Base-by-base conservation (phyloP, 1,140 invertebrate genomes). In the Trichoplusia ni region DNA sequence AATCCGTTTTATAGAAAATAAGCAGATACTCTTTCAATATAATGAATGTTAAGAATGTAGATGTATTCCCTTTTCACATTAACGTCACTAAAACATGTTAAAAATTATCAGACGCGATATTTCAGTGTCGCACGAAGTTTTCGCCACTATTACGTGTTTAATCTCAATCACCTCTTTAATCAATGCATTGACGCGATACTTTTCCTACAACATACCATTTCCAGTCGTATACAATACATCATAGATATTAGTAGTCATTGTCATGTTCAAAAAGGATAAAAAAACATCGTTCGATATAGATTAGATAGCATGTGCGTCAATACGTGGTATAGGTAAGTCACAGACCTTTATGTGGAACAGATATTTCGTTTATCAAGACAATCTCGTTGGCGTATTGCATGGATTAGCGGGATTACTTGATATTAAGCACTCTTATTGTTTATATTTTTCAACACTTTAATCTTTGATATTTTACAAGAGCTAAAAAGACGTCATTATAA, bases 261-360 rank as follows among this genome's bases (percentile, higher is more conserved):
- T 46, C 54, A 59, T 31, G 38, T 33, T 46, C 25, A 59, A 46
- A 59, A 59, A 33, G 40, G 40, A 33, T 59, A 33, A 44, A 44
- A n/a, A 23, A 35, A 37, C 38, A 33, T 33, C 18, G 21, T 31
- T 37, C 19, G 54, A 46, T 59, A 44, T 33, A 59, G 54, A 59
- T 46, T 19, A 59, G 54, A 56, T 56, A 37, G 1, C 31, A 27
- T 19, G 44, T 66, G 42, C 37, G 46, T 60, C 35, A 64, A 37
- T 37, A 23, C 38, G 23, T 33, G 11, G 19, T 40, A 4, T 18
- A 25, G 9, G 5, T 9, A 11, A 40, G 21, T 40, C 37, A 42
- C 18, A 27, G 35, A 56, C 21, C 19, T 53, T 13, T 31, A 49
- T 49, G 19, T 49, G 4, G 27, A 49, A 16, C 25, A 5, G n/a